Evolutionary conservation across 2,888 invertebrate species (phyloP).

Genomic region (Philereme vetulata): DNA sequence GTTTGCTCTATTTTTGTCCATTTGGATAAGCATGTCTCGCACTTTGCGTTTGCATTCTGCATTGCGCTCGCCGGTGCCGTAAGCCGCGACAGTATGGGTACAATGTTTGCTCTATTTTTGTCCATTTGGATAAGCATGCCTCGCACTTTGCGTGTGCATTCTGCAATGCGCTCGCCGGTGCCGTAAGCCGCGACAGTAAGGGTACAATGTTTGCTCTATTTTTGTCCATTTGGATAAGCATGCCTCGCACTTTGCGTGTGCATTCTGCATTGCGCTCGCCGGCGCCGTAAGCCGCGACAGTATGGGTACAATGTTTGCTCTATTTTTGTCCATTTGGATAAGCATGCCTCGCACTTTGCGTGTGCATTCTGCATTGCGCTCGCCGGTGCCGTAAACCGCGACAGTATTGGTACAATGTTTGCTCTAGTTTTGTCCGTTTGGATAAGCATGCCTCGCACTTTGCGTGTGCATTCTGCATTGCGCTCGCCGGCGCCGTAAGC

Average conservation of each 20-base stretch:
- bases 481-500: too few relatives aligned
- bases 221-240: constrained; percentile 4
- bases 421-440: constrained; percentile 18
- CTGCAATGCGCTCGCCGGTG: constrained; percentile 21
- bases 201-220: constrained; percentile 20
- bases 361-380: constrained; percentile 21
- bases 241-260: constrained; percentile 5
- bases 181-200: too few relatives aligned
- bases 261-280: constrained; percentile 20
- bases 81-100: too few relatives aligned
- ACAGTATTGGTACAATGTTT: too few relatives aligned
- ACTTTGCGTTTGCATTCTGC: constrained; percentile 13
- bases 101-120: constrained; percentile 17
- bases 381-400: too few relatives aligned
- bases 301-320: background rate
- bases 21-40: constrained; percentile 7
- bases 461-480: constrained; percentile 18
- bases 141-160: constrained; percentile 5
- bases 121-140: constrained; percentile 9
- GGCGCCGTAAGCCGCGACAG: too few relatives aligned
- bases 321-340: constrained; percentile 19
- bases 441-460: constrained; percentile 8
- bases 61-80: constrained; percentile 20
- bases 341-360: constrained; percentile 10
- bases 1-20: constrained; percentile 18